Conservation (phyloP, 2,113 vertebrate species). For the Chionomys nivalis region DNA sequence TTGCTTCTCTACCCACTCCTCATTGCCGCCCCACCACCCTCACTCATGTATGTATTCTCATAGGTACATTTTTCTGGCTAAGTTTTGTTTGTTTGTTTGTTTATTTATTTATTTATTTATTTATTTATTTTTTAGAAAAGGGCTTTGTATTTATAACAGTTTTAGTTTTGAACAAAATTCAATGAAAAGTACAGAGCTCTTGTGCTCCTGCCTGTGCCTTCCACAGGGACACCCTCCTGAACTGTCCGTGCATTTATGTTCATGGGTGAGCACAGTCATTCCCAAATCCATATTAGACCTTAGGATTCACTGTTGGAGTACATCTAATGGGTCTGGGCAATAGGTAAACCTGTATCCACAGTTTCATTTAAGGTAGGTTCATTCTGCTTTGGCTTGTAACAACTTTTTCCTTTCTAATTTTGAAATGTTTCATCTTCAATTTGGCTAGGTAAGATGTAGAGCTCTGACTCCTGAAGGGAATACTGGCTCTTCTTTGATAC, state of each 20-base stretch:
- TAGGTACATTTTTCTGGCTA: background rate
- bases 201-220: background rate
- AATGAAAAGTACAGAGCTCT: background rate
- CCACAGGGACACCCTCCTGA: background rate
- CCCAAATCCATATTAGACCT: background rate
- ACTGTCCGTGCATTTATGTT: too few relatives aligned
- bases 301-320: background rate
- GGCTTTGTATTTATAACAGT: background rate
- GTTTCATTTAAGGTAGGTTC: background rate
- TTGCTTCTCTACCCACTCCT: background rate
- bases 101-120: background rate
- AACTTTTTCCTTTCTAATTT: background rate
- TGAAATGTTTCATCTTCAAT: background rate
- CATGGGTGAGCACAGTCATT: too few relatives aligned
- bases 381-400: background rate
- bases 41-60: too few relatives aligned
- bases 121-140: background rate
- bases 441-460: background rate
- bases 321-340: background rate
- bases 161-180: background rate
- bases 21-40: accelerated
- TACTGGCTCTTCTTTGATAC: background rate
- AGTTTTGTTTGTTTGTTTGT: background rate
- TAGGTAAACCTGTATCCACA: accelerated
- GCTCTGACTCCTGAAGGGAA: background rate